Base-by-base conservation (phyloP, 2,888 invertebrate species). In the Tachina fera region DNA sequence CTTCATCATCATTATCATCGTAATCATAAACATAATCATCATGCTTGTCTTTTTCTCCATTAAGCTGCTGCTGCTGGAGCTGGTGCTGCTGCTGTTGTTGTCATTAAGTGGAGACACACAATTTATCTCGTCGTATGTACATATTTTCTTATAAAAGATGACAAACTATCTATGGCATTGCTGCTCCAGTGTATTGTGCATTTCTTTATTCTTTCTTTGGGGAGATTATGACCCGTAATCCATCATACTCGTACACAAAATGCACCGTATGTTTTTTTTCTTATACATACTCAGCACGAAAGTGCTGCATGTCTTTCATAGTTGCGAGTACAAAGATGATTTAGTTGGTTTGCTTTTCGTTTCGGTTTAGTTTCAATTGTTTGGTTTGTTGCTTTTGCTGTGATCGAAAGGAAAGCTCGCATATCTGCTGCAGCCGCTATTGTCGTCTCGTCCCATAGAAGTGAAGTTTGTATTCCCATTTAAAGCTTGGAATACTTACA, bases 161-260 rank as follows among this genome's bases (percentile, higher is more conserved):
- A 77, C 81, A 84, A 81, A 81, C 60, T 75, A 51, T 79, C 61
- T 53, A 19, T 63, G 49, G 56, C 61, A 63, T 53, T 31, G 61
- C 45, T 60, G n/a, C 60, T 41, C 41, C 60, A n/a, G 41, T 60
- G 60, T 31, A 31, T 41, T 60, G 60, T 60, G 41, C 9, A 51
- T 68, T 74, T 74, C 51, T 67, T 51, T 68, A 58, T 80, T 80
- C 51, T 72, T 79, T 74, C 67, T 67, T 74, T 74, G 22, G 31
- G 31, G 43, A 68, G 61, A 74, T 81, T 81, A 84, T 84, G 81
- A 84, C 84, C 81, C 67, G 51, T 77, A 81, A 77, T 77, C 81
- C 72, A 84, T 84, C 81, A 81, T 68, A 60, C 45, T 84, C 81
- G 77, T 68, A 60, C 45, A 74, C 56, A 67, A 75, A 75, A 31